Evolutionary conservation across 2,888 invertebrate species (phyloP), one percentile per base, ranked within the genome.

Genomic region (Diarsia brunnea): DNA sequence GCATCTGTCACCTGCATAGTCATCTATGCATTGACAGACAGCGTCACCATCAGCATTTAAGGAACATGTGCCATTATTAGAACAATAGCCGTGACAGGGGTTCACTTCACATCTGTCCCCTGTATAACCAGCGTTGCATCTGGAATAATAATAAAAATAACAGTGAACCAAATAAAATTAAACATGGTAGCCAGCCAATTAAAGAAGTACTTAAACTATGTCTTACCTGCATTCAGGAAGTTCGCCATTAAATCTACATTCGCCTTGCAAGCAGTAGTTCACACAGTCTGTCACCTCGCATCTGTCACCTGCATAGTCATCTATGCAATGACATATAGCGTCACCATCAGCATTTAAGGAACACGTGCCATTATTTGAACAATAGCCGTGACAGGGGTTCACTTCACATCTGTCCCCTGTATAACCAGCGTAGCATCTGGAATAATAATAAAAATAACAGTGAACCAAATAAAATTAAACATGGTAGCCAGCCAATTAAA

Each of bases 221-320:
- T 24, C 4, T 24, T 43, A 68, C 68, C 24, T 55, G 68, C 68
- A 68, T 24, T 43, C 5, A 14, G 68, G 68, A 68, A 12, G 12
- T 12, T 55, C 43, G 7, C 12, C 24, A 55, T 24, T 43, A 0
- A 43, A 24, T n/a, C 43, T 43, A 24, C 68, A 68, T 8, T 55
- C 2, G 11, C 68, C 68, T 24, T 68, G 31, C 8, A 68, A 2
- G 43, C 68, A 68, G 24, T 55, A 55, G 55, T 68, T 68, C 3
- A 14, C 12, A 8, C 68, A 68, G 4, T 19, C 43, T 4, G 68
- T 7, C 1, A 14, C 4, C 7, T 68, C 55, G 24, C 67, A 68
- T 43, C 53, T 53, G 2, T 24, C 38, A 19, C 53, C 67, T 24
- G 4, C 0, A 53, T 53, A 68, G 11, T 31, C 31, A 0, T 4